These are phyloP conservation scores for Nestor notabilis DNA, from an alignment of 2,113 vertebrate genomes.

Conservation along the genomic window DNA sequence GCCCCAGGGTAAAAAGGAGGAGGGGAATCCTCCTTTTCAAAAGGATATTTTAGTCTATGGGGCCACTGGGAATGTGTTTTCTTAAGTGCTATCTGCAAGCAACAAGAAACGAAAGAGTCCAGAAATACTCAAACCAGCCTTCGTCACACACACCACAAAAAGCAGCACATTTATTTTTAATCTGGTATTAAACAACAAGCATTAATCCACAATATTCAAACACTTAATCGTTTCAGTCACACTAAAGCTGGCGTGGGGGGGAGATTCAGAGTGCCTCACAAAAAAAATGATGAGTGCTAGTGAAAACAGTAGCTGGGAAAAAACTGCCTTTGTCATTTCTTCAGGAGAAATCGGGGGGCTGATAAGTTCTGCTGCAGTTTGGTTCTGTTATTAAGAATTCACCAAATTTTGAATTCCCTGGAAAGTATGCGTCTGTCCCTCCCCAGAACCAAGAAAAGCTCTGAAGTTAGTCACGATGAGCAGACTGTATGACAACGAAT, in stretches of 20 bases:
- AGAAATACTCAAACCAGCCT: not conserved
- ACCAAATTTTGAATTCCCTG: not conserved
- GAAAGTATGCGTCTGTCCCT: not conserved
- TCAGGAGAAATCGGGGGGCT: not conserved
- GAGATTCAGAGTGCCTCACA: not conserved
- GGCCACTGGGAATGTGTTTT: constrained; percentile 36
- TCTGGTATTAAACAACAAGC: constrained; percentile 49
- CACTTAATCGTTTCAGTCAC: constrained; percentile 15
- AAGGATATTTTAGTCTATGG: constrained; percentile 20
- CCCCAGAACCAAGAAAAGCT: not conserved
- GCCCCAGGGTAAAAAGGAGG: constrained; percentile 49
- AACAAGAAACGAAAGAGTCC: constrained; percentile 24
- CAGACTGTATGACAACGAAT: not conserved
- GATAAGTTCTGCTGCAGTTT: not conserved
- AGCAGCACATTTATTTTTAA: constrained; percentile 50
- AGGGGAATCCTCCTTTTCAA: constrained; percentile 40
- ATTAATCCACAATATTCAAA: constrained; percentile 37
- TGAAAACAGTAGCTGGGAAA: not conserved
- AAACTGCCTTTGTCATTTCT: not conserved
- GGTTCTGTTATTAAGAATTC: not conserved
- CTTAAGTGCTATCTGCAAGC: constrained; percentile 8
- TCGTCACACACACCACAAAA: constrained; percentile 9
- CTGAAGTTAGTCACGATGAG: not conserved
- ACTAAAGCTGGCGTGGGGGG: not conserved
- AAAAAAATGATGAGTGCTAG: not conserved